Evolutionary conservation across 1,140 invertebrate genomes (phyloP).

Genomic region (Argopecten irradians): DNA sequence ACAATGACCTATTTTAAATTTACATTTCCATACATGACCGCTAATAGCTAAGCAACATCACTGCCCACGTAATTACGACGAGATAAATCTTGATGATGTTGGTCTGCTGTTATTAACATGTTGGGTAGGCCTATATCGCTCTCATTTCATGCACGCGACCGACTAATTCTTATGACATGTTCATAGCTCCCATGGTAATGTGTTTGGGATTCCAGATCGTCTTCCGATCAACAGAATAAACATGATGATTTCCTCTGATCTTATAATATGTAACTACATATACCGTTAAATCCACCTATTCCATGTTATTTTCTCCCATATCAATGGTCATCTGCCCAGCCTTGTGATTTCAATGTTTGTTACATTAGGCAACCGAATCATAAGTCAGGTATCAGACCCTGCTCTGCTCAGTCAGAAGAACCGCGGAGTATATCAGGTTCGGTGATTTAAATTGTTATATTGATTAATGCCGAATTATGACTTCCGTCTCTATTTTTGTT

Average conservation of each 20-base stretch:
- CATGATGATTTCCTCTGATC: neutral
- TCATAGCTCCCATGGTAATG: neutral
- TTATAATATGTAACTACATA: neutral
- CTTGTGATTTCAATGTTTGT: neutral
- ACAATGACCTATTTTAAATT: neutral
- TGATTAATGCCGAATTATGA: neutral
- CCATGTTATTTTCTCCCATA: neutral
- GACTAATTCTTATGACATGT: neutral
- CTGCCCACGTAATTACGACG: neutral
- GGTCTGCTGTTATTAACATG: neutral
- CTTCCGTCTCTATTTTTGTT: conserved; percentile 3
- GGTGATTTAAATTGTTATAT: neutral
- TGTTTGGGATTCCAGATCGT: neutral
- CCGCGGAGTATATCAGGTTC: neutral
- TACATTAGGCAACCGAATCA: neutral
- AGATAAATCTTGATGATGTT: neutral
- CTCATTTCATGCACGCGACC: neutral
- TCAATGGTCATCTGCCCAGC: neutral
- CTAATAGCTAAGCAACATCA: neutral
- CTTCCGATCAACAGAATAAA: neutral
- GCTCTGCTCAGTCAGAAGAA: neutral
- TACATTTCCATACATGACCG: neutral
- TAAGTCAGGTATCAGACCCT: conserved; percentile 7
- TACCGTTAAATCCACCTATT: neutral
- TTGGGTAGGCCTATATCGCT: neutral